A percentile compares a stretch with the other conserved stretches of the same genome.
Conservation (phyloP, 2,797 vertebrate species). For the Podarcis lilfordi region DNA sequence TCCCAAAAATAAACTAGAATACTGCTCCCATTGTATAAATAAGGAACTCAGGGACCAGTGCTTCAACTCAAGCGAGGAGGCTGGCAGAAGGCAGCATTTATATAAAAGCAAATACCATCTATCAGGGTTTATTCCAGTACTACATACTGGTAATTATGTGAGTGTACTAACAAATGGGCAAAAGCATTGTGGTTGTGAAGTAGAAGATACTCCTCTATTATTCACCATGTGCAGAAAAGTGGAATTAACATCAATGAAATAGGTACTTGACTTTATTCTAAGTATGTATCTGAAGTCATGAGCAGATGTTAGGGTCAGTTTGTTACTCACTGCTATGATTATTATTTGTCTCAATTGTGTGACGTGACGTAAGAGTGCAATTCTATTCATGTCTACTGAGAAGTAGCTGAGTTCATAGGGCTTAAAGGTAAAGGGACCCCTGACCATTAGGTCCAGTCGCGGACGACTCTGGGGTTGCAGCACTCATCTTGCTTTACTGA, state of each 20-base stretch:
- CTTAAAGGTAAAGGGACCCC: too few species aligned
- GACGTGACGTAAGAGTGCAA: not conserved
- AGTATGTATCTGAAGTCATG: not conserved
- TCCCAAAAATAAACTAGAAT: not conserved
- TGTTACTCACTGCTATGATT: not conserved
- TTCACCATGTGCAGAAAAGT: not conserved
- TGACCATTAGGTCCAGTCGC: too few species aligned
- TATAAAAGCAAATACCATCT: slow-evolving; percentile 53
- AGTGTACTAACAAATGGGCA: not conserved
- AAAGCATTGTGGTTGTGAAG: not conserved
- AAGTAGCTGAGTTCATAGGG: not conserved
- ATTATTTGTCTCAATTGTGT: not conserved
- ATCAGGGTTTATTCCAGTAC: not conserved
- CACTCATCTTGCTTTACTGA: too few species aligned
- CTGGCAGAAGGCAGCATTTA: slow-evolving; percentile 47
- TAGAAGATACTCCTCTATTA: not conserved
- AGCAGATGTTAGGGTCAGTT: not conserved
- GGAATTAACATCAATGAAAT: not conserved
- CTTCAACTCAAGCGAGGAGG: slow-evolving; percentile 45
- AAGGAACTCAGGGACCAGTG: not conserved
- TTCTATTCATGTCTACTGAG: not conserved
- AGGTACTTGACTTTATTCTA: not conserved
- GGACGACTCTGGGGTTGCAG: too few species aligned
- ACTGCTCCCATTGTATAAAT: not conserved
- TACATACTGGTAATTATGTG: not conserved